Base-by-base conservation (phyloP, 2,113 vertebrate species). In the Petaurus breviceps region DNA sequence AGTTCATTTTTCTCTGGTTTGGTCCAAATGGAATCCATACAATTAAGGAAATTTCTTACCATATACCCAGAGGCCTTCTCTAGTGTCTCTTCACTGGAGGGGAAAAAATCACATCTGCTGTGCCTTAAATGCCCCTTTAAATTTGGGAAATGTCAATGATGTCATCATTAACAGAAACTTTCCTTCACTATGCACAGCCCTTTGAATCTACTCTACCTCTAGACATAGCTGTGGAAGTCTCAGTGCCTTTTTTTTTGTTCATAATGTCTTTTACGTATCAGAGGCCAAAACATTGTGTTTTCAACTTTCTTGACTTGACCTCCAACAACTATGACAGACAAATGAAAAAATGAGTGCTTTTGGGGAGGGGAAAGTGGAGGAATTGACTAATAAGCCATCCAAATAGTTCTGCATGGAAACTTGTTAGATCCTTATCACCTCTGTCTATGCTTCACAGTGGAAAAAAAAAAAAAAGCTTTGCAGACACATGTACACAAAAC, bases 91-190 rank as follows among this genome's bases (percentile, higher is more conserved):
- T 0, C 94, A 94, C 90, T 89, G 92, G 50, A 23, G 95, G 95
- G 94, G 94, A 19, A 49, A 90, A 93, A 90, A 92, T 94, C 94
- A 93, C 93, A 94, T 96, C 93, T 93, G 22, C 89, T 89, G 61
- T 94, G 93, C 91, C 94, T 97, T 94, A 90, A 92, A 92, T 95
- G 97, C 0, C 8, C 97, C 97, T 97, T 98, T 96, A 97, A 97
- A 98, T 93, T 97, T 95, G 96, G 93, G 92, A 97, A 51, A 90
- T 77, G 97, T 24, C 94, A 94, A 94, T 8, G 51, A 97, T 96
- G 96, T 97, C 97, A 92, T 97, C 96, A 97, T 96, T 96, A 96
- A 97, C 96, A 90, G 96, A 98, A 97, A 96, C 97, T 98, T 98
- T 95, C 96, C 97, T 97, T 98, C 97, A 98, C 97, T 98, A 97